Evolutionary conservation across 2,888 invertebrate genomes (phyloP).

Genomic region (Coleophora deauratella): DNA sequence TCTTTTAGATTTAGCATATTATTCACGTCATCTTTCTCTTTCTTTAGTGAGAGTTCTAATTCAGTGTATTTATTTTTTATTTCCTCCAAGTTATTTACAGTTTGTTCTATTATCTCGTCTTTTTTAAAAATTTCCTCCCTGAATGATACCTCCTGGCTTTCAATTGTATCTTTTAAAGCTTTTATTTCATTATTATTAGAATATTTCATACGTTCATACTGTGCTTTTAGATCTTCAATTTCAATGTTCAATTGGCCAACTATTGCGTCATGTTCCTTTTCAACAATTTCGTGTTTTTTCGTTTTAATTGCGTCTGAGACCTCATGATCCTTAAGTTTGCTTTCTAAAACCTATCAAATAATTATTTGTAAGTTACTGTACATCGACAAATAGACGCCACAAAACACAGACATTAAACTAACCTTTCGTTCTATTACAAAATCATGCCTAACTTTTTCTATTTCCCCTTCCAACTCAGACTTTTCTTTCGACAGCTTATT

Average conservation of each 20-base stretch:
- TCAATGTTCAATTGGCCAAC: slow-evolving; percentile 28
- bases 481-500: slow-evolving; percentile 27
- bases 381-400: slow-evolving; percentile 21
- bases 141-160: slow-evolving; percentile 24
- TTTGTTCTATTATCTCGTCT: slow-evolving; percentile 27
- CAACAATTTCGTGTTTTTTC: slow-evolving; percentile 23
- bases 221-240: slow-evolving; percentile 28
- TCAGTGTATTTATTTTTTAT: slow-evolving; percentile 34
- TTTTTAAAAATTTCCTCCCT: slow-evolving; percentile 27
- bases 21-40: slow-evolving; percentile 41
- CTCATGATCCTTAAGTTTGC: slow-evolving; percentile 30
- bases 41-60: slow-evolving; percentile 28
- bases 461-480: slow-evolving; percentile 25
- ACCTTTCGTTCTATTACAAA: slow-evolving; percentile 45
- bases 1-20: slow-evolving; percentile 33
- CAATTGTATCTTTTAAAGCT: slow-evolving; percentile 30
- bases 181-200: slow-evolving; percentile 37
- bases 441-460: slow-evolving; percentile 26
- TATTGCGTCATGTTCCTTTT: slow-evolving; percentile 28
- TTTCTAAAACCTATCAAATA: slow-evolving; percentile 46
- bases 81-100: slow-evolving; percentile 26
- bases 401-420: slow-evolving; percentile 28
- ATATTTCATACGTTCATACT: slow-evolving; percentile 26
- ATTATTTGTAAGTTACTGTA: slow-evolving; percentile 19
- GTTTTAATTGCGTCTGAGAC: slow-evolving; percentile 22